Evolutionary conservation across 2,888 invertebrate species (phyloP), one percentile per base, ranked within the genome.

Genomic region (Oscheius sp.): DNA sequence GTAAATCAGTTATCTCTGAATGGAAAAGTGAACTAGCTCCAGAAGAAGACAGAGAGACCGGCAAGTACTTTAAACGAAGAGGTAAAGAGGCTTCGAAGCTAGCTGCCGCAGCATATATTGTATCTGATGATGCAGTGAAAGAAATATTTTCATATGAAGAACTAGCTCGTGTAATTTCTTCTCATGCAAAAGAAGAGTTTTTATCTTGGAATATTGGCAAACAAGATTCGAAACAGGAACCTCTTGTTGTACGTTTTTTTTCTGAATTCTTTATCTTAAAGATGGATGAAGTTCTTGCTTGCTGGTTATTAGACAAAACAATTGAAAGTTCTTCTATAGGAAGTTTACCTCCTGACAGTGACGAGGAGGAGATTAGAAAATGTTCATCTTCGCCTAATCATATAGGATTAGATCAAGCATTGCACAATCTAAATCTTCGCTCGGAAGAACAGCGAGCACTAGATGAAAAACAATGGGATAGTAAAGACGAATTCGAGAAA

Each of bases 251-350:
- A 24, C 12, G 36, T 54, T 20, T 6, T 17, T 38, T 20, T 2
- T 41, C 4, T 41, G 12, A 41, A 41, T 6, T 17, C 4, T 17
- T 41, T 41, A 41, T 41, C 20, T 41, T 41, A 36, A 36, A 68
- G 62, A 6, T 17, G 5, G 78, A 78, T 30, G 78, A 76, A 63
- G 67, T 70, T 1, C 38, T 78, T 9, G 78, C 73, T 2, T 73
- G 74, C 51, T 78, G 78, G 78, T 59, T 78, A 47, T 49, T 77
- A 32, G 69, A 77, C 33, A 66, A 61, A 44, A 54, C 65, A n/a
- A 71, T 72, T 45, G 70, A 62, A 30, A 22, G 14, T 4, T 47
- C 9, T 14, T 12, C 33, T 9, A 28, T n/a, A 12, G 33, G 22
- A 20, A 9, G 17, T 12, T 62, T 22, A 14, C 51, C n/a, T 8